Conservation (phyloP, 2,797 vertebrate species). For the Melanotaenia parkinsoni region DNA sequence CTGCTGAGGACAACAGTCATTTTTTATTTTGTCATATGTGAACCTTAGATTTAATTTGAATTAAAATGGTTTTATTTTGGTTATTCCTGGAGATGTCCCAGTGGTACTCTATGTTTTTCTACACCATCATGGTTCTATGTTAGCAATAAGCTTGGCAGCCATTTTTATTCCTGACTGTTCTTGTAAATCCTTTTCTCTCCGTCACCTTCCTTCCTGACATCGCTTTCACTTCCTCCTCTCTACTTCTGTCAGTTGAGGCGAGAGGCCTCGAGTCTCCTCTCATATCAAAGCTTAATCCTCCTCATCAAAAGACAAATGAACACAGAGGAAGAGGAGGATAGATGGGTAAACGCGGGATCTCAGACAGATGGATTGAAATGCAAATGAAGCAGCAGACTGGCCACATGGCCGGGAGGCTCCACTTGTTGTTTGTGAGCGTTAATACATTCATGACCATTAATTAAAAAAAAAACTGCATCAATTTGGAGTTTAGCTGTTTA, state of each 20-base stretch:
- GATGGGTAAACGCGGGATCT: slow-evolving; percentile 20
- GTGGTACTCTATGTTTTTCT: no score
- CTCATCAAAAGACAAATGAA: slow-evolving; percentile 41
- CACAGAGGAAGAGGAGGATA: background rate
- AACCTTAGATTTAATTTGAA: no score
- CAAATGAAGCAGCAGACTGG: slow-evolving; percentile 27
- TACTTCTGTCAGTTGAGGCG: slow-evolving; percentile 9
- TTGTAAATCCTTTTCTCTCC: background rate
- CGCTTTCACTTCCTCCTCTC: background rate
- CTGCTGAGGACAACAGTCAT: no score
- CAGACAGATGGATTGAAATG: slow-evolving; percentile 56
- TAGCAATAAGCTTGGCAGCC: no score
- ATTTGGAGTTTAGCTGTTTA: slow-evolving; percentile 10
- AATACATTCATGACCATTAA: slow-evolving; percentile 39
- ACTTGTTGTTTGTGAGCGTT: slow-evolving; percentile 20
- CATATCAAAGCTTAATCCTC: slow-evolving; percentile 37
- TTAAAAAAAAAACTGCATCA: slow-evolving; percentile 1
- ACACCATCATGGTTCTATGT: no score
- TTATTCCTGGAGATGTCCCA: no score
- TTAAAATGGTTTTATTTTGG: no score
- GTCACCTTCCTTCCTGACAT: background rate
- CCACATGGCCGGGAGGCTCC: background rate
- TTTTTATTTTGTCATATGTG: no score
- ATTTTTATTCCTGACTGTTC: background rate
- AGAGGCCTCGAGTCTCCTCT: slow-evolving; percentile 12